A percentile compares a stretch with the other conserved stretches of the same genome.
These are phyloP conservation scores for Heterodera schachtii DNA, from an alignment of 1,140 invertebrate genomes.

Conservation along the genomic window DNA sequence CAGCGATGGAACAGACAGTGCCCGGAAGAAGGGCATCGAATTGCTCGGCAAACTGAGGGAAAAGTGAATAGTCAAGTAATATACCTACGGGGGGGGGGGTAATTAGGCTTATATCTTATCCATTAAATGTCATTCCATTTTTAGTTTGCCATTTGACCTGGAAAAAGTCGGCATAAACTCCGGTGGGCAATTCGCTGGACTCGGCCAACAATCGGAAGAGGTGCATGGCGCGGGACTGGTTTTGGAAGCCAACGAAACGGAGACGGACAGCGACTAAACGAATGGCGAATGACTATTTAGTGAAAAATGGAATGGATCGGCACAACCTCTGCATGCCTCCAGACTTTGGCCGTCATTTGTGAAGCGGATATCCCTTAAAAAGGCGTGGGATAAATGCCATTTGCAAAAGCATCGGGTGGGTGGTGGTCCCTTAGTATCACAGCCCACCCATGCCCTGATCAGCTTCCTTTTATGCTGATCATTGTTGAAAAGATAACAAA, in stretches of 20 bases:
- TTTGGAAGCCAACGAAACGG: constrained; percentile 57
- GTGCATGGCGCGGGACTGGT: constrained; percentile 62
- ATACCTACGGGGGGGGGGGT: too few species aligned
- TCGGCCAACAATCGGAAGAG: constrained; percentile 71
- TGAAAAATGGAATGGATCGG: background rate
- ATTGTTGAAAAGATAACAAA: too few species aligned
- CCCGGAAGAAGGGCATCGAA: constrained; percentile 63
- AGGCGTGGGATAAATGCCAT: too few species aligned
- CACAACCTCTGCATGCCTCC: constrained; percentile 9
- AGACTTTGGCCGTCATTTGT: background rate
- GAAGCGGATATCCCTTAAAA: constrained; percentile 2
- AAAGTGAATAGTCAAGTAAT: background rate
- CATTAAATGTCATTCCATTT: constrained; percentile 19
- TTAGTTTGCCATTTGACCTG: constrained; percentile 68
- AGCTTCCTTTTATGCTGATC: too few species aligned
- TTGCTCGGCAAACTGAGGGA: constrained; percentile 60
- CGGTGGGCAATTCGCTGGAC: constrained; percentile 81
- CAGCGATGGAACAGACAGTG: constrained; percentile 86
- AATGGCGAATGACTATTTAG: constrained; percentile 3
- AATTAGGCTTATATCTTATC: too few species aligned
- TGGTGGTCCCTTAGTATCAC: too few species aligned
- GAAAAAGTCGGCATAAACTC: constrained; percentile 92
- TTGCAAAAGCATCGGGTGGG: too few species aligned
- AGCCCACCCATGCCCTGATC: too few species aligned
- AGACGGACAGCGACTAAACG: constrained; percentile 57